These are phyloP conservation scores for Orthosia gracilis DNA, from an alignment of 2,888 invertebrate species.

Conservation along the genomic window DNA sequence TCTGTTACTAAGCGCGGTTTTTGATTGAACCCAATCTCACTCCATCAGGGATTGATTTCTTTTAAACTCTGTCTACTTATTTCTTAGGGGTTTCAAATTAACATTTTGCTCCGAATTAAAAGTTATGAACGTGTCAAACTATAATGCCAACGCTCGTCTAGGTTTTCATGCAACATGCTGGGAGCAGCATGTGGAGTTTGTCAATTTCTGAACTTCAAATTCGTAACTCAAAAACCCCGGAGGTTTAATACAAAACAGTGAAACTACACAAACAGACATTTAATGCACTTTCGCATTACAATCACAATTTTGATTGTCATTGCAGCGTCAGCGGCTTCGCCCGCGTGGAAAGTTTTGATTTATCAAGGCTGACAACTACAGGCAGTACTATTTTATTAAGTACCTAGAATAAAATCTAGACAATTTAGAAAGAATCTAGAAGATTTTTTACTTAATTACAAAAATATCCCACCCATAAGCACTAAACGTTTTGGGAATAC, in stretches of 20 bases:
- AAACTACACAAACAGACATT: neutral
- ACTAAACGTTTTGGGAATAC: no score
- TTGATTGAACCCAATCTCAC: neutral
- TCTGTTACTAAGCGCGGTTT: conserved; percentile 9
- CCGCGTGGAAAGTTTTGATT: neutral
- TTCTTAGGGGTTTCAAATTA: neutral
- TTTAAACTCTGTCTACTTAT: neutral
- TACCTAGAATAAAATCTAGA: no score
- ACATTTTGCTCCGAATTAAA: no score
- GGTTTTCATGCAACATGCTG: no score
- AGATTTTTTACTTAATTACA: no score
- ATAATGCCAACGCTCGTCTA: no score
- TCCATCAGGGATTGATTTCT: neutral
- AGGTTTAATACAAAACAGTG: neutral
- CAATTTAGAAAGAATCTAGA: no score
- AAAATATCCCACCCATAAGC: no score
- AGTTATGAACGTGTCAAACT: no score
- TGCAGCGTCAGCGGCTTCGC: neutral
- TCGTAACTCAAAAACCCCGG: no score
- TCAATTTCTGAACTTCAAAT: no score
- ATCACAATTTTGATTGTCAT: neutral
- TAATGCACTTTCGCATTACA: neutral
- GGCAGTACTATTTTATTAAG: neutral
- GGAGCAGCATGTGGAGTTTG: no score
- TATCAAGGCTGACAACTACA: neutral